These are phyloP conservation scores for Spisula subtruncata DNA, from an alignment of 2,888 invertebrate species.

Conservation along the genomic window DNA sequence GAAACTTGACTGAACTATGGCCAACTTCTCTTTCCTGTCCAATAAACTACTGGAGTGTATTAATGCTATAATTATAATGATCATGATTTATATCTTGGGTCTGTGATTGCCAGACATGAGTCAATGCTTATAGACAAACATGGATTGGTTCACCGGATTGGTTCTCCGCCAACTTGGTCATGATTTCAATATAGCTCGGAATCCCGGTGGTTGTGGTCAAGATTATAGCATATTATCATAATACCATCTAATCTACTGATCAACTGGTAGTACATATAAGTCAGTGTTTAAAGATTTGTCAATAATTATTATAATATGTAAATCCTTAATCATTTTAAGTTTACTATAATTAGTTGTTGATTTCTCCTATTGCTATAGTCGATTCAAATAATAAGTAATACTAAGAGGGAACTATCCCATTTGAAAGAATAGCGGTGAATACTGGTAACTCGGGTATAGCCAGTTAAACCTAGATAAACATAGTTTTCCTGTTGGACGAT, in stretches of 20 bases:
- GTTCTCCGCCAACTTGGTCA: not conserved
- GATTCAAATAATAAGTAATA: too few relatives aligned
- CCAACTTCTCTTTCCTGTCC: not conserved
- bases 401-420: too few relatives aligned
- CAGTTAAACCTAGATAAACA: too few relatives aligned
- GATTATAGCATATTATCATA: not conserved
- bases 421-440: too few relatives aligned
- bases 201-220: too few relatives aligned
- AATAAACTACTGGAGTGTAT: not conserved
- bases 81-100: slow-evolving; percentile 15
- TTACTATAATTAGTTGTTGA: slow-evolving; percentile 1
- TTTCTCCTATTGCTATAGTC: not conserved
- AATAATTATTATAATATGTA: not conserved
- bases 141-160: not conserved
- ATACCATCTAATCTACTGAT: slow-evolving; percentile 3
- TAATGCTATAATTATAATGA: not conserved
- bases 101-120: not conserved
- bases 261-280: not conserved
- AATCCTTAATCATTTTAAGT: not conserved
- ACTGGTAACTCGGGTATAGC: too few relatives aligned
- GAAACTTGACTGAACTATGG: not conserved
- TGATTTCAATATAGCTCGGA: not conserved
- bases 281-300: not conserved
- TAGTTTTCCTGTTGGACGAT: too few relatives aligned
- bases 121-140: not conserved